Base-by-base conservation (phyloP, 2,888 invertebrate species). In the Argyresthia goedartella region DNA sequence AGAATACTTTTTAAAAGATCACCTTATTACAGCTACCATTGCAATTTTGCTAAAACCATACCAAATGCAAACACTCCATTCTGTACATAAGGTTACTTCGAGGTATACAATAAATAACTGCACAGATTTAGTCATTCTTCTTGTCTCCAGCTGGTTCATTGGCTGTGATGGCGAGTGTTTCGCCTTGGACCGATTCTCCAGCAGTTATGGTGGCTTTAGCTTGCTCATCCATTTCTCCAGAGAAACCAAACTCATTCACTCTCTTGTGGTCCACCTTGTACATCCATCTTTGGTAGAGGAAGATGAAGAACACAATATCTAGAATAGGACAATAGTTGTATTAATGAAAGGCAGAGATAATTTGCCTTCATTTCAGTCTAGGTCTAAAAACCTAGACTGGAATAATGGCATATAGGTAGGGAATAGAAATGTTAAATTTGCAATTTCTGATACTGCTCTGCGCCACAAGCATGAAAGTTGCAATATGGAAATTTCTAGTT, bases 261-360 rank as follows among this genome's bases (percentile, higher is more conserved):
- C 99, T 91, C 58, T 92, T 93, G 54, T 93, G 95, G 81, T 99
- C 99, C 46, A 96, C 98, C 65, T 97, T 96, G 87, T 99, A 99
- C 62, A 98, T 98, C 94, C 96, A 99, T 59, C 97, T 92, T 86
- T 99, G 99, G 77, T 99, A 99, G 59, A 99, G 88, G 89, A 97
- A 99, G 74, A 99, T 95, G 78, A 99, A 94, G 90, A 99, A 99
- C 47, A 99, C 95, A 65, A 99, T 97, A 86, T 99, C 96, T 92
- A 88, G 53, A 84, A 88, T 59, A 67, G 63, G 61, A 61, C 14
- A 59, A 53, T 36, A 25, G 7, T 54, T 16, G 39, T 6, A 39
- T 39, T 11, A 39, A 39, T 39, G 39, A 39, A 39, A 11, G 39
- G 9, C 2, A 39, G 8, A 39, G 8, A 36, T n/a, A n/a, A n/a